Evolutionary conservation across 2,888 invertebrate species (phyloP).

Genomic region (Ophion ventricosus): DNA sequence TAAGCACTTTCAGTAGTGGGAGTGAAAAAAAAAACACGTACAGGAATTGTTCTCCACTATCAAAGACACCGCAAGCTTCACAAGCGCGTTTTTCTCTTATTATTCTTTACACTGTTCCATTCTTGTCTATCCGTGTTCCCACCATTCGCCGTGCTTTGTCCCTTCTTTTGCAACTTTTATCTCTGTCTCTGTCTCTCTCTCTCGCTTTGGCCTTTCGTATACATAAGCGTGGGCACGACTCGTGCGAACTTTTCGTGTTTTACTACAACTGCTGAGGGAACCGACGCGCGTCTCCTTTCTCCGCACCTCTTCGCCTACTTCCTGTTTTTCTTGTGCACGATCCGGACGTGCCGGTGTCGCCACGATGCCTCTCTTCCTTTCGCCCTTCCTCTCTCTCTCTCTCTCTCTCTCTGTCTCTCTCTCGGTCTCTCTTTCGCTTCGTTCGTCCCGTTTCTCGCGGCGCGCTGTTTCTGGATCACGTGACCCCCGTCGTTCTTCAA

Average conservation of each 20-base stretch:
- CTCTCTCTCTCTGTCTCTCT: constrained; percentile 33
- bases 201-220: constrained; percentile 21
- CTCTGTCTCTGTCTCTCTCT: not conserved
- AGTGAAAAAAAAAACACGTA: constrained; percentile 57
- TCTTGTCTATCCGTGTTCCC: constrained; percentile 60
- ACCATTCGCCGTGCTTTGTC: constrained; percentile 25
- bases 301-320: constrained; percentile 71
- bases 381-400: constrained; percentile 40
- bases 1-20: constrained; percentile 54
- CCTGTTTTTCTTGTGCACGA: constrained; percentile 62
- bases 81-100: constrained; percentile 67
- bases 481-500: constrained; percentile 71
- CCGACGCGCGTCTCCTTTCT: constrained; percentile 57
- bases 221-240: constrained; percentile 51
- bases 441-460: constrained; percentile 51
- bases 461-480: constrained; percentile 73
- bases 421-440: constrained; percentile 27
- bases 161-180: constrained; percentile 39
- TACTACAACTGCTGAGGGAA: constrained; percentile 38
- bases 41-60: constrained; percentile 55
- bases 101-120: constrained; percentile 53
- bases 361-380: constrained; percentile 24
- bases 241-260: constrained; percentile 47
- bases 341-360: constrained; percentile 49
- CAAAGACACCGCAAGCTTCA: constrained; percentile 55